These are phyloP conservation scores for Phyllostomus discolor DNA, from an alignment of 2,113 vertebrate genomes.

Conservation along the genomic window DNA sequence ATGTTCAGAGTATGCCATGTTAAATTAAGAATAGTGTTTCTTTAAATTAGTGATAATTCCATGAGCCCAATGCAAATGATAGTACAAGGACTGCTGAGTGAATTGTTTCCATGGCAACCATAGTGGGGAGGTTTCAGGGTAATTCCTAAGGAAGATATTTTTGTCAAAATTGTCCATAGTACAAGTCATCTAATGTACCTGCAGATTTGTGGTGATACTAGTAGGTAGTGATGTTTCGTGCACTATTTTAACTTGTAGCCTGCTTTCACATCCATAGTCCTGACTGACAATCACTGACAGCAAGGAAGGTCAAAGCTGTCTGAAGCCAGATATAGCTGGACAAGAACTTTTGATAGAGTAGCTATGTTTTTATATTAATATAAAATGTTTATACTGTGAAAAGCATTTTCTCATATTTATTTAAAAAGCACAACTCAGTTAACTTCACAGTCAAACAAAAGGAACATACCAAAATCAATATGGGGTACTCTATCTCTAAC, in stretches of 20 bases:
- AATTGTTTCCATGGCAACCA: neutral
- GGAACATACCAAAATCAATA: neutral
- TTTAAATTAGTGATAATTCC: neutral
- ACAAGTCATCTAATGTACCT: neutral
- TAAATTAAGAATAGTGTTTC: neutral
- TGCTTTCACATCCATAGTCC: neutral
- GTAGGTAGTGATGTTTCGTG: neutral
- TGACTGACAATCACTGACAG: neutral
- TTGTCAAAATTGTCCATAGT: neutral
- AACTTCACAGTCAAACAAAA: neutral
- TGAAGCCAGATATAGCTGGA: neutral
- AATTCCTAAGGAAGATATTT: neutral
- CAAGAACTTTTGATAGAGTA: neutral
- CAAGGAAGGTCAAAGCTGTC: neutral
- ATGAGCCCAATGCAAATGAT: neutral
- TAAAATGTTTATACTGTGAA: neutral
- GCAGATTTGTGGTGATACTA: neutral
- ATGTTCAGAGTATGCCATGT: neutral
- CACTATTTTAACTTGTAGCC: neutral
- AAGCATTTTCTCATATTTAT: neutral
- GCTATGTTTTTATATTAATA: neutral
- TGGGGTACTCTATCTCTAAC: neutral
- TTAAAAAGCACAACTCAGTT: neutral
- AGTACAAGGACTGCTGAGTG: neutral
- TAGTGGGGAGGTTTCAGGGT: neutral